Base-by-base conservation (phyloP, 2,888 invertebrate species). In the Raillietiella orientalis region DNA sequence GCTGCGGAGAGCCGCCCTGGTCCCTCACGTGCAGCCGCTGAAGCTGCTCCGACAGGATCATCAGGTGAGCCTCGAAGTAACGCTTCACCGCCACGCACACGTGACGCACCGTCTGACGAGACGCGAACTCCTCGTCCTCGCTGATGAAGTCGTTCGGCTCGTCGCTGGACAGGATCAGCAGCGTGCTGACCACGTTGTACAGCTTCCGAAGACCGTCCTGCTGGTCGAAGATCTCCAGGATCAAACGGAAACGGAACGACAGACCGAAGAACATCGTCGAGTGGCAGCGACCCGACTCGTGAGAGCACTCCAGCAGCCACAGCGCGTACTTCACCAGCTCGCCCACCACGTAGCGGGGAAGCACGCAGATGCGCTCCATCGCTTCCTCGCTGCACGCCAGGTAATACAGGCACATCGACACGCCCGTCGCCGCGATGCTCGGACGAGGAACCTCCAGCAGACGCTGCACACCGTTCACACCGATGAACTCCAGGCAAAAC, bases 191-290 rank as follows among this genome's bases (percentile, higher is more conserved):
- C 40, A 87, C 75, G 55, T 96, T 96, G 47, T 77, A 74, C 2
- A 96, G 52, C 43, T 77, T 75, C 9, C 93, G 53, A 4, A 93
- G 54, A 0, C 93, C 93, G 47, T 93, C 90, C 49, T 74, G 62
- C n/a, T 50, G 57, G 46, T 96, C 93, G 41, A 96, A 96, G 43
- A 84, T 67, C 37, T 84, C 79, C 5, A 93, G 51, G 39, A 96
- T 79, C 2, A 77, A 63, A 37, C 72, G 60, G 46, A 87, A 93
- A 36, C 77, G 71, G 47, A 90, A 87, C 5, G 77, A 72, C 25
- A 84, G 59, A 0, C 79, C 74, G 45, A 96, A 87, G 51, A 96
- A 96, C 82, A 90, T 84, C 14, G 84, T 77, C 3, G 87, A 84
- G 48, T 93, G 84, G 40, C 87, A 84, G 31, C 84, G 59, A n/a